These are phyloP conservation scores for Pollachius pollachius DNA, from an alignment of 2,113 vertebrate genomes.

Conservation along the genomic window DNA sequence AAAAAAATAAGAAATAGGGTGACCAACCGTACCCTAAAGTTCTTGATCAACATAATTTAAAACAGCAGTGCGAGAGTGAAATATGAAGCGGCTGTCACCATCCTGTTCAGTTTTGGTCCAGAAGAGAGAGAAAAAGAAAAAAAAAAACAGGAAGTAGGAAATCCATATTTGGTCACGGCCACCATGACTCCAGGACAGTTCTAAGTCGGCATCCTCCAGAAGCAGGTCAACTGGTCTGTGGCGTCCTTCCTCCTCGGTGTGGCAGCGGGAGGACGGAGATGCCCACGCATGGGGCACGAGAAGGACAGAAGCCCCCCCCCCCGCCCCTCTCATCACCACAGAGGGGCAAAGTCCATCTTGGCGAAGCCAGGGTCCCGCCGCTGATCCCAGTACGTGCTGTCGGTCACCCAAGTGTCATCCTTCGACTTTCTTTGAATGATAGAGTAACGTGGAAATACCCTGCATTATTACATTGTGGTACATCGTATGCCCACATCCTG, in stretches of 20 bases:
- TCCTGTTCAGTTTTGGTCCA: slow-evolving; percentile 7
- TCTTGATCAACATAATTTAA: neutral
- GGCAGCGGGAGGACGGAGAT: neutral
- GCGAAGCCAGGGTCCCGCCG: slow-evolving; percentile 88
- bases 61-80: neutral
- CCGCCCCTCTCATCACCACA: slow-evolving; percentile 80
- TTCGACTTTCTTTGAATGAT: slow-evolving; percentile 77
- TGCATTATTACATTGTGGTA: too few relatives aligned
- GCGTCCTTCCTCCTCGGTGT: slow-evolving; percentile 4
- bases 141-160: slow-evolving; percentile 31
- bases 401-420: slow-evolving; percentile 90
- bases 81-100: too few relatives aligned
- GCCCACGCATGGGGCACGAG: neutral
- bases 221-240: slow-evolving; percentile 32
- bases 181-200: slow-evolving; percentile 33
- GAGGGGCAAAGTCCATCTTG: slow-evolving; percentile 83
- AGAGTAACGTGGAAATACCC: too few relatives aligned
- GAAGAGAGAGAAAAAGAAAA: neutral
- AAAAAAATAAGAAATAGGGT: neutral
- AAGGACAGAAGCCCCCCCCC: neutral
- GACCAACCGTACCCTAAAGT: slow-evolving; percentile 2
- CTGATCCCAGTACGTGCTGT: slow-evolving; percentile 86
- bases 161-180: slow-evolving; percentile 29
- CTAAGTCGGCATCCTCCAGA: slow-evolving; percentile 20
- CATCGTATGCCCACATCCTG: too few relatives aligned